Conservation (phyloP, 2,797 vertebrate genomes). For the Cryptoblepharus egeriae region DNA sequence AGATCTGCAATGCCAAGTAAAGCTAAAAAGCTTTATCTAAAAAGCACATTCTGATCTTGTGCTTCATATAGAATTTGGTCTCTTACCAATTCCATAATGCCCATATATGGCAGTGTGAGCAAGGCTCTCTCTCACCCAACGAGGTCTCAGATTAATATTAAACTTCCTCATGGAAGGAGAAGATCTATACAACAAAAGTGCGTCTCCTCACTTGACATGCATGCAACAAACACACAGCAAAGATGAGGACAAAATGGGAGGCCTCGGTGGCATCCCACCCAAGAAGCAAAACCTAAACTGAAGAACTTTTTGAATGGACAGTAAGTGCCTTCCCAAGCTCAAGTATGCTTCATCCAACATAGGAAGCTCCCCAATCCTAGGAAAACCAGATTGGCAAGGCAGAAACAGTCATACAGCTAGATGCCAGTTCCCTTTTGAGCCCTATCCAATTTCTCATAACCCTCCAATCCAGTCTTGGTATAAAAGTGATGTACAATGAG, state of each 20-base stretch:
- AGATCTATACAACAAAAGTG: constrained; percentile 14
- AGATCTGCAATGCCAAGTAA: neutral
- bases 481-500: neutral
- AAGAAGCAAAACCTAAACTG: neutral
- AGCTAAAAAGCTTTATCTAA: fast-evolving
- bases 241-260: constrained; percentile 8
- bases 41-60: neutral
- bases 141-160: neutral
- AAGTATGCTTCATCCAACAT: neutral
- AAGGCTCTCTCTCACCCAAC: constrained; percentile 12
- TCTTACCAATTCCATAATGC: neutral
- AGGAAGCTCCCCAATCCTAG: neutral
- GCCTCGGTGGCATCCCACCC: neutral
- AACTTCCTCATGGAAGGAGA: neutral
- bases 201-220: neutral
- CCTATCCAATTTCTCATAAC: neutral
- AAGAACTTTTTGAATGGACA: constrained; percentile 22
- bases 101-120: neutral
- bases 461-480: neutral
- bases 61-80: neutral
- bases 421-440: neutral
- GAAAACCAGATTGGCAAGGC: constrained; percentile 10
- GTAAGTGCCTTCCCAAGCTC: constrained; percentile 11
- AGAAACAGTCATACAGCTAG: neutral
- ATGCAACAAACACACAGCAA: neutral